Evolutionary conservation across 1,140 invertebrate species (phyloP), one percentile per base, ranked within the genome.

Genomic region (Brachionus calyciflorus): DNA sequence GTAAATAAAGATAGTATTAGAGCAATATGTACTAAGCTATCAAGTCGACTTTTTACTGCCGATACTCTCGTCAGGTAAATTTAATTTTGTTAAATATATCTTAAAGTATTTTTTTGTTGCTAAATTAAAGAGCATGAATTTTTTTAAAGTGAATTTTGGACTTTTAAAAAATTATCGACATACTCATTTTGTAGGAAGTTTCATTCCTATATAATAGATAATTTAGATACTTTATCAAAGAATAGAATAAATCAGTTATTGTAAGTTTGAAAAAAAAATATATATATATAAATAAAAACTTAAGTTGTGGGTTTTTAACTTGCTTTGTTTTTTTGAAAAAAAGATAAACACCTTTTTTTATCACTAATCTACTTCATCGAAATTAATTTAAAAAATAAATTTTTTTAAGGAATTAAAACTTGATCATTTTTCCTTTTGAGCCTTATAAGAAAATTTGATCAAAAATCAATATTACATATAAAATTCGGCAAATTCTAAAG

Each of bases 21-120:
- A 19, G 95, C 95, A 0, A 88, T 98, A 57, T 90, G 99, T 3
- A 93, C 94, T 0, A 93, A 92, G 40, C 90, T 98, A 0, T 98
- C 95, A 3, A 96, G 95, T 81, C 88, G 94, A 76, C 86, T 98
- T 37, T 98, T 96, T 82, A 81, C 83, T 60, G 86, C 86, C 0
- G 86, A 87, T 70, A 86, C 86, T 79, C 85, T 84, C 80, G 86
- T 87, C 79, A 84, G 81, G 85, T 86, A 80, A 73, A 80, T 78
- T 40, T n/a, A 21, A 28, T 14, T 76, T 19, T 21, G 14, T 24
- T 26, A 4, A 37, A 41, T 53, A 2, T 30, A 37, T 21, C 21
- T 1, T 7, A 19, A 12, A n/a, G n/a, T n/a, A n/a, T n/a, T n/a
- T n/a, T n/a, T n/a, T n/a, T n/a, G n/a, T n/a, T n/a, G n/a, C n/a